Base-by-base conservation (phyloP, 1,140 invertebrate genomes). In the Rhysida immarginata region DNA sequence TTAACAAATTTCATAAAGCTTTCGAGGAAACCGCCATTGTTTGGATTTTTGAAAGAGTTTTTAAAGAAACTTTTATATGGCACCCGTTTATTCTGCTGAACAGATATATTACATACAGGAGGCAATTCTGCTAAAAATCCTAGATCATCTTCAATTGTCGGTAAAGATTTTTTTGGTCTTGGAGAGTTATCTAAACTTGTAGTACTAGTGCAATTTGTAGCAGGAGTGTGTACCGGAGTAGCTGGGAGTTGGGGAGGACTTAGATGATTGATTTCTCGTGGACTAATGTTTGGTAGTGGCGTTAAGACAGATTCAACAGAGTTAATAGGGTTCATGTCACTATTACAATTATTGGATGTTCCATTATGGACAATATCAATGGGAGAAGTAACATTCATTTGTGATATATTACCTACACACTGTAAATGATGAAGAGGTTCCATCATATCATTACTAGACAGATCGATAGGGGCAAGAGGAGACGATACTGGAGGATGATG, bases 1-100 rank as follows among this genome's bases (percentile, higher is more conserved):
- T 61, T 58, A 14, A 62, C 25, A 53, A 60, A 62, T 26, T 55
- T 62, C 20, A 62, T 26, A 55, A 62, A 62, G 21, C 56, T 56
- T 18, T 62, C 59, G 11, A 60, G 29, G 50, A 61, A 60, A 20
- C 54, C 53, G 18, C 44, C 44, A 5, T 21, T 50, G 48, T 24
- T 13, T 11, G 14, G 29, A 16, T 16, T 2, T 42, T 53, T 26
- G 13, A 52, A 43, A n/a, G 43, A 57, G n/a, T n/a, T n/a, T n/a
- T n/a, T n/a, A n/a, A n/a, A 23, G 35, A 56, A 59, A 23, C 55
- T 58, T 20, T 59, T 52, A 2, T 50, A 56, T 26, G 46, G 53
- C 25, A 44, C 51, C 26, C 29, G 50, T 45, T 58, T 55, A 2
- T 54, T 57, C 14, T 50, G 29, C 26, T 53, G 53, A n/a, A 50